Conservation (phyloP, 1,140 invertebrate species). For the Hydropsyche tenuis region DNA sequence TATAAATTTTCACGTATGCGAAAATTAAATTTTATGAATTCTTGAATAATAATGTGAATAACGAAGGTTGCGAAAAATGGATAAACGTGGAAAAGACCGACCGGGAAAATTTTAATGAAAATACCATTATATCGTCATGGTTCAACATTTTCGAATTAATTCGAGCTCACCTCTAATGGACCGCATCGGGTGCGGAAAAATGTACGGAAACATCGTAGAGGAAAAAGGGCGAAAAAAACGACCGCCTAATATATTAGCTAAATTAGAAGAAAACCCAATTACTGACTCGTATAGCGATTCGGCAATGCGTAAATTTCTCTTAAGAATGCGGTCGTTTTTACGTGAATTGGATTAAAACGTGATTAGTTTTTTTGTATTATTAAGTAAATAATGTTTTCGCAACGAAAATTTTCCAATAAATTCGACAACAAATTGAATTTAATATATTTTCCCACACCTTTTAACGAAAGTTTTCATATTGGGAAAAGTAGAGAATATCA, state of each 20-base stretch:
- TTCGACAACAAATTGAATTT: too few relatives aligned
- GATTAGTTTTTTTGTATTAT: too few relatives aligned
- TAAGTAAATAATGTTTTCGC: too few relatives aligned
- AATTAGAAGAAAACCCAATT: slow-evolving; percentile 13
- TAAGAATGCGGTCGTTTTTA: background rate
- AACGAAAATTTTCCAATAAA: too few relatives aligned
- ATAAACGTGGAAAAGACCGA: background rate
- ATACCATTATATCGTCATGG: slow-evolving; percentile 29
- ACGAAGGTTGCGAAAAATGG: background rate
- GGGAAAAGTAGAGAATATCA: too few relatives aligned
- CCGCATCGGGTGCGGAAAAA: background rate
- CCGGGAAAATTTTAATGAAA: slow-evolving; percentile 27
- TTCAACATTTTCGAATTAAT: slow-evolving; percentile 30
- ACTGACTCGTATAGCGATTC: background rate
- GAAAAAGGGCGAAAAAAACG: background rate
- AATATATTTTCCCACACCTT: too few relatives aligned
- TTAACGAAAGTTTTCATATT: too few relatives aligned
- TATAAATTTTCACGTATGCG: background rate
- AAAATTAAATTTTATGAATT: too few relatives aligned
- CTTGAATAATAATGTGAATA: too few relatives aligned
- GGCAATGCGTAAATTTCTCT: slow-evolving; percentile 2
- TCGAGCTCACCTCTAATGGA: slow-evolving; percentile 24
- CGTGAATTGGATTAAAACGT: too few relatives aligned
- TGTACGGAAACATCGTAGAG: background rate
- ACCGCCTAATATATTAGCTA: slow-evolving; percentile 14